Conservation (phyloP, 1,140 invertebrate genomes). For the Drosophila trapezifrons region DNA sequence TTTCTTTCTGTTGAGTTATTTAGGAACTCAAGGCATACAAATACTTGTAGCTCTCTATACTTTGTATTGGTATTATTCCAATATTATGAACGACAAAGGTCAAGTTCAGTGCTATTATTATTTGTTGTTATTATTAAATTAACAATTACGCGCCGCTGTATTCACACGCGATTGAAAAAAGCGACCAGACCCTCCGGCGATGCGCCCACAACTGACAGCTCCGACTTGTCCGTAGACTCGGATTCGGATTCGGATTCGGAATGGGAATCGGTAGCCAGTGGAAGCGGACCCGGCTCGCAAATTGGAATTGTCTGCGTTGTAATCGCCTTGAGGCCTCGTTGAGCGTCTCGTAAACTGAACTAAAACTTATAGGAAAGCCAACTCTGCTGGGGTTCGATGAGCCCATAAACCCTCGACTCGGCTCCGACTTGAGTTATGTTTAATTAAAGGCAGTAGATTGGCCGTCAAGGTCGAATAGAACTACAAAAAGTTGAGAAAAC, state of each 20-base stretch:
- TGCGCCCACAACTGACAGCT: slow-evolving; percentile 46
- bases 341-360: slow-evolving; percentile 23
- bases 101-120: slow-evolving; percentile 12
- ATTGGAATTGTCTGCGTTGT: slow-evolving; percentile 4
- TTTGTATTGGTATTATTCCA: too few species aligned
- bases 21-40: too few species aligned
- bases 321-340: slow-evolving; percentile 17
- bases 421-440: slow-evolving; percentile 42
- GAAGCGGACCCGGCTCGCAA: slow-evolving; percentile 10
- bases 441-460: slow-evolving; percentile 48
- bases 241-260: slow-evolving; percentile 15
- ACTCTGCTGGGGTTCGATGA: slow-evolving; percentile 29
- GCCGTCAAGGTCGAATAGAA: slow-evolving; percentile 28
- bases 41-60: too few species aligned
- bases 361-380: slow-evolving; percentile 10
- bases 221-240: slow-evolving; percentile 16
- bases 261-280: slow-evolving; percentile 1
- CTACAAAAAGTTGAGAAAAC: neutral
- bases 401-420: slow-evolving; percentile 34
- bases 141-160: neutral
- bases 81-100: neutral
- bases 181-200: slow-evolving; percentile 38
- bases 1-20: too few species aligned
- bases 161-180: slow-evolving; percentile 33
- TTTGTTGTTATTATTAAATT: slow-evolving; percentile 4